A percentile compares a stretch with the other conserved stretches of the same genome.
Conservation (phyloP, 1,140 invertebrate genomes). For the Yoshiicerus persimilis region DNA sequence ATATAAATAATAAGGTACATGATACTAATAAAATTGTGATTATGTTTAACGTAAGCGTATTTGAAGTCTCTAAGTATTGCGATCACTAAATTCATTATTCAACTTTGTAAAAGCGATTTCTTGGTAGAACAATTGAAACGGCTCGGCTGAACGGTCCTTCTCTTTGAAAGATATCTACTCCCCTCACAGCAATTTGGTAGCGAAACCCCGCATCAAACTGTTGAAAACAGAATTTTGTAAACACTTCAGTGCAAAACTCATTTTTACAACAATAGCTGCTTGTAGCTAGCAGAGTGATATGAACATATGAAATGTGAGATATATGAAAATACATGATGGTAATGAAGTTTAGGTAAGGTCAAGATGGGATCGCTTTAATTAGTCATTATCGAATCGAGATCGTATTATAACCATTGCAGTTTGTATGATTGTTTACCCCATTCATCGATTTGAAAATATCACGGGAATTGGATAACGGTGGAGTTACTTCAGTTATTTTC, state of each 20-base stretch:
- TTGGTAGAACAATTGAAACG: background rate
- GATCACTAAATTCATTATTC: too few species aligned
- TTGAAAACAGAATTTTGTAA: background rate
- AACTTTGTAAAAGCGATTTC: too few species aligned
- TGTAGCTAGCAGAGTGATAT: too few species aligned
- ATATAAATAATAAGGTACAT: background rate
- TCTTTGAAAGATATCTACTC: background rate
- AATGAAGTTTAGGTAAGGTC: background rate
- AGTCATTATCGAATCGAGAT: too few species aligned
- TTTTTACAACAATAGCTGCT: too few species aligned
- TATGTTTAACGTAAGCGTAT: too few species aligned
- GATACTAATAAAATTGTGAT: too few species aligned
- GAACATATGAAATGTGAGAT: too few species aligned
- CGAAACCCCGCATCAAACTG: background rate
- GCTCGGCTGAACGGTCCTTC: background rate
- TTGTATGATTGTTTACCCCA: background rate
- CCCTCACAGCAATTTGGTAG: slow-evolving; percentile 15
- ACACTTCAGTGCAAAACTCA: background rate
- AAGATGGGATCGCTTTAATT: too few species aligned
- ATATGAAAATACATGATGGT: too few species aligned
- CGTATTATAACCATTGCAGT: too few species aligned
- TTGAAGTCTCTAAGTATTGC: too few species aligned
- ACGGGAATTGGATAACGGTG: background rate
- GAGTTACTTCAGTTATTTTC: background rate
- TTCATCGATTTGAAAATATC: background rate